Percentiles rank a stretch among this genome's conserved stretches.
phyloP scores from a whole-genome alignment of 1,140 invertebrate species.

The Lasioglossum baleicum region DNA sequence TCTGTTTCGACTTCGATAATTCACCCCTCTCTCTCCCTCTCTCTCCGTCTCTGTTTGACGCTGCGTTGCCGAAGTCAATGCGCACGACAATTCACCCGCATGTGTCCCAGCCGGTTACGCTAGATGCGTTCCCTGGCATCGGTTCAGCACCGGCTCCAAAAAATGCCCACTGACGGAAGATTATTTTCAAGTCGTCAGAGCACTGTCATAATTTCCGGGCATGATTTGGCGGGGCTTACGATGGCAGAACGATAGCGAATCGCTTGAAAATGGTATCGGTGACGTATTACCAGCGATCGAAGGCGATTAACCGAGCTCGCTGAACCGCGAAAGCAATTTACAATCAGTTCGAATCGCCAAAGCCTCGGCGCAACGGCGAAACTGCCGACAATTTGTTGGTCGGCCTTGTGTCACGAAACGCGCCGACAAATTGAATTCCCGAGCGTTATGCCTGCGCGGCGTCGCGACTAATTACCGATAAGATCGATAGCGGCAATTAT shows the following conservation, averaged over 20 bases:
- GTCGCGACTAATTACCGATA: conserved; percentile 33
- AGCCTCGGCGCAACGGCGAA: no score
- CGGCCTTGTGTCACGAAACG: not conserved
- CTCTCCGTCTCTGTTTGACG: not conserved
- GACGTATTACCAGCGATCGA: not conserved
- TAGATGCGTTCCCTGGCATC: conserved; percentile 1
- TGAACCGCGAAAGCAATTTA: not conserved
- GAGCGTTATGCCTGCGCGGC: not conserved
- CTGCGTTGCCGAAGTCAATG: not conserved
- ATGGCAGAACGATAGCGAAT: no score
- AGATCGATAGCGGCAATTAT: conserved; percentile 28
- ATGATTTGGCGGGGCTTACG: no score
- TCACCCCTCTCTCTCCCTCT: not conserved
- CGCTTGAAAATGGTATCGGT: not conserved
- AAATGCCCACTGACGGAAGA: conserved; percentile 8
- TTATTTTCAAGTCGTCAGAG: conserved; percentile 21
- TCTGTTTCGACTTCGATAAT: not conserved
- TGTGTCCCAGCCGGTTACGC: not conserved
- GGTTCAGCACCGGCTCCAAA: not conserved
- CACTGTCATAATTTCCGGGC: not conserved
- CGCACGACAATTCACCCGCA: not conserved
- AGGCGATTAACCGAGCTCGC: not conserved
- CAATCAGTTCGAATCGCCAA: not conserved
- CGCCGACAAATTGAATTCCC: not conserved
- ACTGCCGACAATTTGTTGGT: not conserved